Conservation (phyloP, 2,113 vertebrate species). For the Uria aalge region DNA sequence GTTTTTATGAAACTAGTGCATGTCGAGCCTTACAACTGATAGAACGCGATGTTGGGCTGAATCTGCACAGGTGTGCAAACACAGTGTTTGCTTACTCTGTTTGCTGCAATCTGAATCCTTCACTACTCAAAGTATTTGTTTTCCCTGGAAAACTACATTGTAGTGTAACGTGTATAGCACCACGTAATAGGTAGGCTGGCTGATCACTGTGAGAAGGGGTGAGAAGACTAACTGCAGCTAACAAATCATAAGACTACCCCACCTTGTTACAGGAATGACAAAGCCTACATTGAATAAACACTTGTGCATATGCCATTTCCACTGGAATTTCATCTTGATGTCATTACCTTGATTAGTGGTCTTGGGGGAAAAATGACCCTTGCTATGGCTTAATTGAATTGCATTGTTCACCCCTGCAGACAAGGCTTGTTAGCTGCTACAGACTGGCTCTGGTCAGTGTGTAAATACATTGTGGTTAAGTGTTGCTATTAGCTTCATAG, state of each 20-base stretch:
- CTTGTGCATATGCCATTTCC: not conserved
- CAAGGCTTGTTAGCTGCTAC: not conserved
- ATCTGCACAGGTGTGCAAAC: conserved; percentile 36
- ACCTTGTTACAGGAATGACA: rapidly evolving
- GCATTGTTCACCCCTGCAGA: not conserved
- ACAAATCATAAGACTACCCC: not conserved
- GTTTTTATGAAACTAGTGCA: not conserved
- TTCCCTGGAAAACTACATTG: not conserved
- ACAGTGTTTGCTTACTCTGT: not conserved
- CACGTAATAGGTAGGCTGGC: not conserved
- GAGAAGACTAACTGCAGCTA: not conserved
- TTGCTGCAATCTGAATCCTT: conserved; percentile 34
- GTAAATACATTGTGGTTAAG: not conserved
- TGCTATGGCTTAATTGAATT: not conserved
- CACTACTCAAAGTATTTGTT: conserved; percentile 26
- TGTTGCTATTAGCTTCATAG: not conserved
- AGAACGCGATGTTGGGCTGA: not conserved
- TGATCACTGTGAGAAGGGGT: not conserved
- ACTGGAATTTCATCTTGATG: not conserved
- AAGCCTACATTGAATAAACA: not conserved
- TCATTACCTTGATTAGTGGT: not conserved
- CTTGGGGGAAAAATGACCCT: not conserved
- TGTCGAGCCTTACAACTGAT: not conserved
- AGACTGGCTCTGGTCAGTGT: not conserved
- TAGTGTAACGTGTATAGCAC: not conserved